Percentiles rank a stretch among this genome's conserved stretches.
phyloP scores from a whole-genome alignment of 1,140 invertebrate genomes.

The Triops cancriformis region DNA sequence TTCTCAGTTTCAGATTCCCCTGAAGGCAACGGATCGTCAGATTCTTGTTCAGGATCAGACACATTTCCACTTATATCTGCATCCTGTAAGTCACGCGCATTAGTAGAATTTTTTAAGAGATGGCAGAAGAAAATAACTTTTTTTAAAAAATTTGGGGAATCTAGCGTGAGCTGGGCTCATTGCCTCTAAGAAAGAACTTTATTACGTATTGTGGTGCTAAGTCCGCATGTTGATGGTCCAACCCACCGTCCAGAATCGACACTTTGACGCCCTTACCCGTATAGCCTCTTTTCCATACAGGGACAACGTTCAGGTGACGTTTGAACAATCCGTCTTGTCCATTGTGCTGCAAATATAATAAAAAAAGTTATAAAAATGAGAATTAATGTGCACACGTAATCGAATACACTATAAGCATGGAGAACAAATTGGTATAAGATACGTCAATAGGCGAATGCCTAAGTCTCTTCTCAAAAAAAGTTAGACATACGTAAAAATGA shows the following conservation, averaged over 20 bases:
- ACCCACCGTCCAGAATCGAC: constrained; percentile 42
- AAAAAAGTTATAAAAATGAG: neutral
- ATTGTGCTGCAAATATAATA: neutral
- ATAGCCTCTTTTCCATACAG: constrained; percentile 39
- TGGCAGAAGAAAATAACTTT: no score
- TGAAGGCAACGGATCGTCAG: constrained; percentile 41
- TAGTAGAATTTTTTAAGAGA: constrained; percentile 15
- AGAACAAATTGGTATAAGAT: no score
- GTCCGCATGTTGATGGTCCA: constrained; percentile 42
- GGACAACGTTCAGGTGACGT: constrained; percentile 39
- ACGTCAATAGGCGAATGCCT: no score
- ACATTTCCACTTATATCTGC: constrained; percentile 41
- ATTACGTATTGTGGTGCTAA: constrained; percentile 42
- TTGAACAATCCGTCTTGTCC: neutral
- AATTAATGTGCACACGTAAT: no score
- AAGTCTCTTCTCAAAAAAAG: no score
- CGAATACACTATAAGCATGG: no score
- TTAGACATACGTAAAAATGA: no score
- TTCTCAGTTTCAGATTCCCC: constrained; percentile 36
- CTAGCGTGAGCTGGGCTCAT: no score
- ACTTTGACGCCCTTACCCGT: constrained; percentile 40
- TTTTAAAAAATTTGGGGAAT: no score
- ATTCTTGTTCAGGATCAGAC: constrained; percentile 30
- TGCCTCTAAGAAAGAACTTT: constrained; percentile 19
- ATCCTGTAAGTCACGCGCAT: constrained; percentile 35